Conservation (phyloP, 2,113 vertebrate genomes). For the human region GRCh38 chrX:17519001-17519500, state of each 20-base stretch:
- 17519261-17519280: constrained; percentile 1
- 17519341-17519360: neutral
- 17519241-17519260: neutral
- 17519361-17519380: constrained; percentile 36
- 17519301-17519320: neutral
- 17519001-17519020: neutral
- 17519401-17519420: constrained; percentile 8
- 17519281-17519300: neutral
- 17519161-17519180: neutral
- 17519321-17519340: neutral
- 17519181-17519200: neutral
- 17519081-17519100: neutral
- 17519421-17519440: constrained; percentile 44
- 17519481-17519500: neutral
- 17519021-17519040: neutral
- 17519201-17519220: neutral
- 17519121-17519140: neutral
- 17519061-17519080: neutral
- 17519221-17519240: neutral
- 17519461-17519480: constrained; percentile 36
- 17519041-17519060: neutral
- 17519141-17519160: constrained; percentile 5
- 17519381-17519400: constrained; percentile 35
- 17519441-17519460: constrained; percentile 46
- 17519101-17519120: neutral